Conservation (phyloP, 2,113 vertebrate species). For the Odocoileus hemionus region DNA sequence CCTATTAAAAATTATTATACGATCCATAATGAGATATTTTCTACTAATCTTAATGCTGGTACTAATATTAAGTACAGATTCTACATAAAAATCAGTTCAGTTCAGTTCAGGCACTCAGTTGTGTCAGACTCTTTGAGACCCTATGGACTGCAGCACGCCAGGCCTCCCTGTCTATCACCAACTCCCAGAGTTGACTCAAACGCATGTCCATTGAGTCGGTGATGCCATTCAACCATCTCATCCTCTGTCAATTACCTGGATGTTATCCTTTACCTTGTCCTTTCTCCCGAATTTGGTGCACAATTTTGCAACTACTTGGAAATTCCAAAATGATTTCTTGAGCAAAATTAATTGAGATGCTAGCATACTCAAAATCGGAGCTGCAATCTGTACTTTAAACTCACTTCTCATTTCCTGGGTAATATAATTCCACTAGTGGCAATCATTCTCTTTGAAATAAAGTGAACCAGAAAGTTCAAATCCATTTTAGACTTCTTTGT, state of each 20-base stretch:
- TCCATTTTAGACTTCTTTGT: background rate
- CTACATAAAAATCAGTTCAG: background rate
- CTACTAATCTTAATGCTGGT: background rate
- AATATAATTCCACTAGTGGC: background rate
- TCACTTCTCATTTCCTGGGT: background rate
- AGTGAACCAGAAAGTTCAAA: background rate
- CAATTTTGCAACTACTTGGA: background rate
- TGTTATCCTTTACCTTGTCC: background rate
- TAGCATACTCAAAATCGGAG: background rate
- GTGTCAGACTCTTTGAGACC: background rate
- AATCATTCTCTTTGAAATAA: conserved; percentile 25
- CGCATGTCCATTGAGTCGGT: background rate
- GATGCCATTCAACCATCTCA: background rate
- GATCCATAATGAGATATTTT: background rate
- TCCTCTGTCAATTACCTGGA: background rate
- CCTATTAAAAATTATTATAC: background rate
- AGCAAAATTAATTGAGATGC: conserved; percentile 10
- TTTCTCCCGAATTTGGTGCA: background rate
- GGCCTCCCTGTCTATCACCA: background rate
- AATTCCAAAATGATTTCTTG: background rate
- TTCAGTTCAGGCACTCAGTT: background rate
- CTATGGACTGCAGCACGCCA: background rate
- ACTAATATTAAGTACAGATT: background rate
- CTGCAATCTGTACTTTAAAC: background rate
- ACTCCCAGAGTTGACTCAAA: background rate